phyloP scores from a whole-genome alignment of 2,888 invertebrate genomes.

The Oxycera nigricornis region DNA sequence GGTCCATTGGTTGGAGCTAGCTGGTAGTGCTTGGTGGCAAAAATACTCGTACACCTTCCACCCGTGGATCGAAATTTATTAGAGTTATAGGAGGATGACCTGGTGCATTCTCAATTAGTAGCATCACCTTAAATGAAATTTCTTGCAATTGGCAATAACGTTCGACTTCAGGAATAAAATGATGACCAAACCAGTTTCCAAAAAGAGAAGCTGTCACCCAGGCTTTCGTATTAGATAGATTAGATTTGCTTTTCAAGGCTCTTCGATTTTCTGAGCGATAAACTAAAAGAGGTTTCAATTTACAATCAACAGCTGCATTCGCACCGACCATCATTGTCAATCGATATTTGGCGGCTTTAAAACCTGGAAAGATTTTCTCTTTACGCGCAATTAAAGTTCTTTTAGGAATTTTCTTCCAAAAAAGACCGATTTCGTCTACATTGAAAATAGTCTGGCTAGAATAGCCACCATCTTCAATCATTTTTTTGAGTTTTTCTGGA shows the following conservation, averaged over 20 bases:
- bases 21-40: too few relatives aligned
- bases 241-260: conserved; percentile 47
- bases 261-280: conserved; percentile 49
- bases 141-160: conserved; percentile 38
- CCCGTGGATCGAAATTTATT: conserved; percentile 42
- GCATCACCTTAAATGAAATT: conserved; percentile 42
- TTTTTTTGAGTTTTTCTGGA: neutral
- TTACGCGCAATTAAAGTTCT: neutral
- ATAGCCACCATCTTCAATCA: neutral
- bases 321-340: conserved; percentile 48
- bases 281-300: conserved; percentile 50
- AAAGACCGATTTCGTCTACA: conserved; percentile 48
- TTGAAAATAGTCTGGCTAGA: conserved; percentile 39
- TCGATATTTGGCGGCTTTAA: conserved; percentile 47
- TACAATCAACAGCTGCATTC: neutral
- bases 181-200: conserved; percentile 45
- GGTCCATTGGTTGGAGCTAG: conserved; percentile 8
- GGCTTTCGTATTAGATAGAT: conserved; percentile 43
- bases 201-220: conserved; percentile 46
- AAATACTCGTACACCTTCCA: conserved; percentile 47
- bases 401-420: conserved; percentile 5
- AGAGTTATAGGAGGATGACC: conserved; percentile 43
- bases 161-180: conserved; percentile 43
- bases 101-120: conserved; percentile 48
- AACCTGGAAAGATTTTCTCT: neutral